Conservation (phyloP, 2,113 vertebrate species). For the Anthoscopus minutus region DNA sequence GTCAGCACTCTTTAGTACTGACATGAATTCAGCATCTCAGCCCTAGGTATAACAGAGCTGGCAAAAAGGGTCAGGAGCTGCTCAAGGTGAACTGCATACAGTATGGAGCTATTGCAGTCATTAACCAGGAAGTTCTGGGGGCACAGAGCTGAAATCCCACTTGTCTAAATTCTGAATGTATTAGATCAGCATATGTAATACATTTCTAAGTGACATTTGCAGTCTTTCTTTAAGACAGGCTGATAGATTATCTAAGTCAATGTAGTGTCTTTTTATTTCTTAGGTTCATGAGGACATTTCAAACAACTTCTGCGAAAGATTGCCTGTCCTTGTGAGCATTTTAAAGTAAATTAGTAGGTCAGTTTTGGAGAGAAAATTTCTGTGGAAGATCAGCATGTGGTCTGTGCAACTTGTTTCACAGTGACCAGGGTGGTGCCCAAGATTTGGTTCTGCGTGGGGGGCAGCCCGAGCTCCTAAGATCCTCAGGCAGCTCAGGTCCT, state of each 20-base stretch:
- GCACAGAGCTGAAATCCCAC: not conserved
- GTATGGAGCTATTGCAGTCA: not conserved
- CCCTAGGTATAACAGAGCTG: not conserved
- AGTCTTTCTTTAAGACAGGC: not conserved
- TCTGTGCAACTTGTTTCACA: not conserved
- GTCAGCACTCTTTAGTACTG: not conserved
- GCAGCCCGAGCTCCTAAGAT: not conserved
- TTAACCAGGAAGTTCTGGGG: not conserved
- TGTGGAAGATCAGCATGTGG: not conserved
- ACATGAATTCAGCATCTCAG: not conserved
- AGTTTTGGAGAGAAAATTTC: not conserved
- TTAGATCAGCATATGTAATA: not conserved
- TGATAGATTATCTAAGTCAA: not conserved
- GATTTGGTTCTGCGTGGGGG: not conserved
- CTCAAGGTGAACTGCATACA: not conserved
- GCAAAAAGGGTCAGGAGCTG: not conserved
- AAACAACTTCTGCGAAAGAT: not conserved
- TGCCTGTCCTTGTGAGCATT: not conserved
- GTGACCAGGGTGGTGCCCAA: rapidly evolving
- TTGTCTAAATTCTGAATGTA: not conserved
- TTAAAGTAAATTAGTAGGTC: not conserved
- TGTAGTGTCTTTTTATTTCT: not conserved
- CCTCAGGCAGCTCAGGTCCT: not conserved
- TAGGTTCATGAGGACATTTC: not conserved
- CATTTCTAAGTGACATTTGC: not conserved